These are phyloP conservation scores for Petrocephalus schoutedeni DNA, from an alignment of 2,797 vertebrate genomes.

Conservation along the genomic window DNA sequence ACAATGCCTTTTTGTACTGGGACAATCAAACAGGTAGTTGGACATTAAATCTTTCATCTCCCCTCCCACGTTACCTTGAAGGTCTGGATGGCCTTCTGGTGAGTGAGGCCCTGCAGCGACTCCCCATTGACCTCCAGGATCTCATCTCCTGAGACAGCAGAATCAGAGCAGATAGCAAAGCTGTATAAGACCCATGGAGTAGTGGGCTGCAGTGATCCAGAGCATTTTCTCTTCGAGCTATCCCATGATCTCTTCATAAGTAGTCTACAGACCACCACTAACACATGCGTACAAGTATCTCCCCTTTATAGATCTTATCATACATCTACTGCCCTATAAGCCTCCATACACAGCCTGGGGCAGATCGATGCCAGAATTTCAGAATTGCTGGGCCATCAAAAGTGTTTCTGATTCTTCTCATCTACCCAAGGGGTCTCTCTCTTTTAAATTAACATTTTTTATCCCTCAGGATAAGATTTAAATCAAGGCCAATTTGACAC, in stretches of 20 bases:
- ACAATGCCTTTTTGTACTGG: not conserved
- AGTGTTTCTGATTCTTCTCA: not conserved
- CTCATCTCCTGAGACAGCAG: conserved; percentile 74
- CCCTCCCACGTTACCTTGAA: conserved; percentile 76
- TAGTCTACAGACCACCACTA: not conserved
- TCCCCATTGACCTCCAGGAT: conserved; percentile 91
- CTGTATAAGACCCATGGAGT: not conserved
- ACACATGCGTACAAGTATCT: not conserved
- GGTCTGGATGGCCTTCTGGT: conserved; percentile 92
- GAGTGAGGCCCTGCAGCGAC: conserved; percentile 87
- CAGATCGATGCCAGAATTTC: not conserved
- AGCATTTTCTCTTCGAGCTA: not conserved
- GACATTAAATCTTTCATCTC: not conserved
- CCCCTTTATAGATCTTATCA: not conserved
- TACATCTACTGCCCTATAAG: not conserved
- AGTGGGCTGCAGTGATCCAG: not conserved
- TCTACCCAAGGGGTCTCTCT: not conserved
- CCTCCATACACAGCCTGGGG: not conserved
- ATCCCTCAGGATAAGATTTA: not conserved
- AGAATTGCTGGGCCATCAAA: not conserved
- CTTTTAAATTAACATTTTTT: not conserved
- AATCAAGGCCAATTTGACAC: not conserved
- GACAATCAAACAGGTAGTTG: not conserved
- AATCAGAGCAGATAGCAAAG: not conserved
- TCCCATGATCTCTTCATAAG: not conserved